Conservation (phyloP, 2,797 vertebrate genomes). For the Cirrhinus mrigala region DNA sequence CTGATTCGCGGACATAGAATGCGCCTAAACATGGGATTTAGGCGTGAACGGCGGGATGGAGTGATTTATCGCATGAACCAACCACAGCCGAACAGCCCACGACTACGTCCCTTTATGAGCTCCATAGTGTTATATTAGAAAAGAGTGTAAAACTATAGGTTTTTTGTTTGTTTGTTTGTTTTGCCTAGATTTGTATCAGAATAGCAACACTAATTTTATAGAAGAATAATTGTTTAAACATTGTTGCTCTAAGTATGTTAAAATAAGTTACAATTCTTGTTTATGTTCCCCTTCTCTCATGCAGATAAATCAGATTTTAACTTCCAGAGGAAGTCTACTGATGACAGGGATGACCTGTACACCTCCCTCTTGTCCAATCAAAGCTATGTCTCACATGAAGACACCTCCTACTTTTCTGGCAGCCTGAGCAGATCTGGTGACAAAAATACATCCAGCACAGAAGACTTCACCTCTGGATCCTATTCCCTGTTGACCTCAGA, state of each 20-base stretch:
- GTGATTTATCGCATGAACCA: too few relatives aligned
- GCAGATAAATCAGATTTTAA: constrained; percentile 80
- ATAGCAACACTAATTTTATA: too few relatives aligned
- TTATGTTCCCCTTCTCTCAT: constrained; percentile 45
- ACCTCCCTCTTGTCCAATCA: constrained; percentile 88
- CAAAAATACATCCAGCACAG: constrained; percentile 62
- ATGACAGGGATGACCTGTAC: constrained; percentile 86
- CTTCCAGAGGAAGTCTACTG: constrained; percentile 76
- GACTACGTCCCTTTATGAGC: too few relatives aligned
- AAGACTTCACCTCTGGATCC: constrained; percentile 81
- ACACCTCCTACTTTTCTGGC: constrained; percentile 62
- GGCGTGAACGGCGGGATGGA: too few relatives aligned
- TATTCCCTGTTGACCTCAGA: constrained; percentile 76
- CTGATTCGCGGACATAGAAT: too few relatives aligned
- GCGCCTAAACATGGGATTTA: too few relatives aligned
- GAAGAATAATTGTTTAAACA: too few relatives aligned
- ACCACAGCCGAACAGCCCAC: too few relatives aligned
- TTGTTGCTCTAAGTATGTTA: neutral
- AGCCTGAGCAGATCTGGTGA: constrained; percentile 30
- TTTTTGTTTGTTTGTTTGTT: too few relatives aligned
- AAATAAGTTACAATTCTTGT: constrained; percentile 24
- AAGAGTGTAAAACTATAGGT: too few relatives aligned
- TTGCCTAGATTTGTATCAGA: too few relatives aligned
- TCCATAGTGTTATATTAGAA: too few relatives aligned
- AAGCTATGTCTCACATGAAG: constrained; percentile 55